Evolutionary conservation across 2,888 invertebrate genomes (phyloP).

Genomic region (Vandiemenella viatica): DNA sequence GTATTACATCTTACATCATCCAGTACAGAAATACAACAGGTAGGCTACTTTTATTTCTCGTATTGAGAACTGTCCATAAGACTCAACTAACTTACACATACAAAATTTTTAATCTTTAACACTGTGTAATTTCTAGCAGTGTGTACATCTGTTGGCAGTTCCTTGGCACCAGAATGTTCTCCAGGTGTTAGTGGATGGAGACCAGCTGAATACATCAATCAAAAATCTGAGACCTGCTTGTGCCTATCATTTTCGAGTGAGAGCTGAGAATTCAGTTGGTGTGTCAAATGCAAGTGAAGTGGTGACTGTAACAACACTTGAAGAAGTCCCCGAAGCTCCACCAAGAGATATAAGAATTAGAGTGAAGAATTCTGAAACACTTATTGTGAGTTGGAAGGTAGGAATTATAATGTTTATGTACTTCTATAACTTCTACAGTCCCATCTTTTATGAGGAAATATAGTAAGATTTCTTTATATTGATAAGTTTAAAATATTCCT

Average conservation of each 20-base stretch:
- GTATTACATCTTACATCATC: slow-evolving; percentile 23
- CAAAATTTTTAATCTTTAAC: no score
- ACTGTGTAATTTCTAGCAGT: no score
- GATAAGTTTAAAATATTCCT: no score
- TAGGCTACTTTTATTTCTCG: not conserved
- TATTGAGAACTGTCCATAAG: no score
- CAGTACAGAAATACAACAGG: slow-evolving; percentile 24
- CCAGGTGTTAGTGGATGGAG: slow-evolving; percentile 9
- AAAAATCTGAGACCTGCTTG: slow-evolving; percentile 25
- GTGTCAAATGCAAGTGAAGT: slow-evolving; percentile 25
- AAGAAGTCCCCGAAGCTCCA: slow-evolving; percentile 28
- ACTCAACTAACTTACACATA: no score
- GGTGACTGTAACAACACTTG: slow-evolving; percentile 24
- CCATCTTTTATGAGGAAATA: no score
- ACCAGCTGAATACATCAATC: slow-evolving; percentile 4
- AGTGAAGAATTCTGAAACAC: slow-evolving; percentile 27
- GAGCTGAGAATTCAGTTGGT: slow-evolving; percentile 29
- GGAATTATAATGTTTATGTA: no score
- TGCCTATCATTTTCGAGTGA: slow-evolving; percentile 26
- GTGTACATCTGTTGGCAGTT: no score
- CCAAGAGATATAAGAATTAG: slow-evolving; percentile 27
- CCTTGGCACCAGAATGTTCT: slow-evolving; percentile 3
- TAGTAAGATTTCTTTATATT: no score
- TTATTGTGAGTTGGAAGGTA: slow-evolving; percentile 31
- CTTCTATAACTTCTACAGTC: no score